Percentiles rank a stretch among this genome's conserved stretches.
Evolutionary conservation across 2,888 invertebrate species (phyloP).

Genomic region (Lordiphosa andalusiaca): DNA sequence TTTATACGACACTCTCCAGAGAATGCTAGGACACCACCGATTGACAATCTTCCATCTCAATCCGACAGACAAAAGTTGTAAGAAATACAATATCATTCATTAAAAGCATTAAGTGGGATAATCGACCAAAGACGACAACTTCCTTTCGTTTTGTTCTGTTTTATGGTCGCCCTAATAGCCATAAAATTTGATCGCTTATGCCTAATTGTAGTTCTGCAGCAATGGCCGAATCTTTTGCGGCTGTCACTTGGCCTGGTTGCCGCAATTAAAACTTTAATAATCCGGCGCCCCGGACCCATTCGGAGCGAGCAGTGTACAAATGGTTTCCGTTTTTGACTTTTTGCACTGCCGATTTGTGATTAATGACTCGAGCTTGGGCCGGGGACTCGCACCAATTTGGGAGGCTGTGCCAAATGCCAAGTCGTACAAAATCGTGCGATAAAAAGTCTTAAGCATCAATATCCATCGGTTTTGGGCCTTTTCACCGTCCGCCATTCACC

Average conservation of each 20-base stretch:
- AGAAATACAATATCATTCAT: too few relatives aligned
- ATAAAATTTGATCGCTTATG: constrained; percentile 10
- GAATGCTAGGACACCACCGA: too few relatives aligned
- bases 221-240: background rate
- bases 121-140: too few relatives aligned
- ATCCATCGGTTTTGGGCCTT: constrained; percentile 60
- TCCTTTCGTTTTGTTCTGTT: background rate
- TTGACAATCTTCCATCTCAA: too few relatives aligned
- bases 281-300: constrained; percentile 25
- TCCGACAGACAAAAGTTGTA: too few relatives aligned
- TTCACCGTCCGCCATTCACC: constrained; percentile 15
- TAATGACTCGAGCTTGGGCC: constrained; percentile 55
- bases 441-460: constrained; percentile 75
- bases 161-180: background rate
- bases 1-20: too few relatives aligned
- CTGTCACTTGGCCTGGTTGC: constrained; percentile 9
- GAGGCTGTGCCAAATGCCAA: constrained; percentile 37
- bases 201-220: constrained; percentile 1
- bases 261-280: constrained; percentile 57
- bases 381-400: constrained; percentile 9
- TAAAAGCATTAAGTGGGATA: too few relatives aligned
- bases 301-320: constrained; percentile 47
- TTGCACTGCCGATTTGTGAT: constrained; percentile 60
- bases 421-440: constrained; percentile 69
- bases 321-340: constrained; percentile 58